phyloP scores from a whole-genome alignment of 2,113 vertebrate genomes.

The Lepus timidus region DNA sequence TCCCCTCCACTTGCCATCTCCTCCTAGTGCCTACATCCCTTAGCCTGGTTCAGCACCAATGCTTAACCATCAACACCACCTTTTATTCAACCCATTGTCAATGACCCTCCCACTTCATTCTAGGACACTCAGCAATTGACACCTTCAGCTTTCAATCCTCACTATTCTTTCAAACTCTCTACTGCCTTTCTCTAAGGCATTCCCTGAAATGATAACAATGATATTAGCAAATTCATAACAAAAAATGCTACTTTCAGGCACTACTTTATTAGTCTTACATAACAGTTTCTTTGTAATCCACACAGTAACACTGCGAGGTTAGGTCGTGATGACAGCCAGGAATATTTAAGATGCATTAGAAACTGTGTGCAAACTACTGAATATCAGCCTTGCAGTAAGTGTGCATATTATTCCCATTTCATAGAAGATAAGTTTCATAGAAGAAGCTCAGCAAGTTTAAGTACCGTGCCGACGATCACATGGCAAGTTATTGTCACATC shows the following conservation, averaged over 20 bases:
- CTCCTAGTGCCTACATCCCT: neutral
- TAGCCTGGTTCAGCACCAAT: fast-evolving
- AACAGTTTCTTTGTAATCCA: neutral
- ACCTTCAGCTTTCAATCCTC: too few species aligned
- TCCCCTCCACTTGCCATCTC: neutral
- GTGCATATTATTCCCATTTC: neutral
- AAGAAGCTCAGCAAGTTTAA: neutral
- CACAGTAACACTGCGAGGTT: fast-evolving
- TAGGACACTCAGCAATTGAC: neutral
- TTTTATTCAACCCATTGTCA: fast-evolving
- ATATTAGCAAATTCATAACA: neutral
- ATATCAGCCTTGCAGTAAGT: neutral
- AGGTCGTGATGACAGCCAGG: neutral
- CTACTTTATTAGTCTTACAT: neutral
- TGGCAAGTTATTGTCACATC: neutral
- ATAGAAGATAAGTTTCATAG: neutral
- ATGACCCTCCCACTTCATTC: neutral
- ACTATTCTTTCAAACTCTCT: neutral
- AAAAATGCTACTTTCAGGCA: neutral
- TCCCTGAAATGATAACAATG: neutral
- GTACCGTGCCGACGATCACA: neutral
- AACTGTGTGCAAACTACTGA: neutral
- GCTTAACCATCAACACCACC: too few species aligned
- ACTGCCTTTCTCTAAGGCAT: neutral
- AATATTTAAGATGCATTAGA: neutral